Conservation (phyloP, 1,140 invertebrate genomes). For the Dendrolimus kikuchii region DNA sequence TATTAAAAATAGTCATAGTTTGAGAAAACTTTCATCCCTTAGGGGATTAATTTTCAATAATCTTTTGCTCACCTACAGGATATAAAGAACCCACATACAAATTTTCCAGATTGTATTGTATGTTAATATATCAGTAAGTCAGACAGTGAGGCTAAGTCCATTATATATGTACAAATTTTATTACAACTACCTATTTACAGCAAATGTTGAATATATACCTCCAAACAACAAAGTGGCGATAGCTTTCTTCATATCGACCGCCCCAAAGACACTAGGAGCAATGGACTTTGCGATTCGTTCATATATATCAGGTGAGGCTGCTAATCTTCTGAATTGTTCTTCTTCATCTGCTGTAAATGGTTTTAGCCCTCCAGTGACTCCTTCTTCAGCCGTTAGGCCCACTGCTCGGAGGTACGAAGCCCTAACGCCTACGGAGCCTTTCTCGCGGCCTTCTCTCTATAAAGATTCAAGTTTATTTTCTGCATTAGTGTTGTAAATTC, state of each 20-base stretch:
- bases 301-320: constrained; percentile 89
- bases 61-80: too few relatives aligned
- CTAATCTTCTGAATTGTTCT: constrained; percentile 90
- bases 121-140: too few relatives aligned
- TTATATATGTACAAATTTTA: too few relatives aligned
- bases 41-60: too few relatives aligned
- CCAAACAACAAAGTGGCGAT: constrained; percentile 97
- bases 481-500: too few relatives aligned
- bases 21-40: too few relatives aligned
- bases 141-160: too few relatives aligned
- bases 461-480: not conserved
- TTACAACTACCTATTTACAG: not conserved
- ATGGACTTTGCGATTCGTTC: constrained; percentile 93
- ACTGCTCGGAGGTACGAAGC: constrained; percentile 95
- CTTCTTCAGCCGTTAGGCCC: constrained; percentile 90
- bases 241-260: constrained; percentile 96
- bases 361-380: constrained; percentile 80
- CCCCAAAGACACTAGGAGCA: constrained; percentile 98
- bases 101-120: too few relatives aligned
- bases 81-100: too few relatives aligned
- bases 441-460: constrained; percentile 81
- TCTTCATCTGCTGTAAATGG: constrained; percentile 87
- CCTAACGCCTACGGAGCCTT: constrained; percentile 92
- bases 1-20: too few relatives aligned
- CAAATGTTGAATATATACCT: constrained; percentile 20